Conservation (phyloP, 2,888 invertebrate species). For the Synanthedon formicaeformis region DNA sequence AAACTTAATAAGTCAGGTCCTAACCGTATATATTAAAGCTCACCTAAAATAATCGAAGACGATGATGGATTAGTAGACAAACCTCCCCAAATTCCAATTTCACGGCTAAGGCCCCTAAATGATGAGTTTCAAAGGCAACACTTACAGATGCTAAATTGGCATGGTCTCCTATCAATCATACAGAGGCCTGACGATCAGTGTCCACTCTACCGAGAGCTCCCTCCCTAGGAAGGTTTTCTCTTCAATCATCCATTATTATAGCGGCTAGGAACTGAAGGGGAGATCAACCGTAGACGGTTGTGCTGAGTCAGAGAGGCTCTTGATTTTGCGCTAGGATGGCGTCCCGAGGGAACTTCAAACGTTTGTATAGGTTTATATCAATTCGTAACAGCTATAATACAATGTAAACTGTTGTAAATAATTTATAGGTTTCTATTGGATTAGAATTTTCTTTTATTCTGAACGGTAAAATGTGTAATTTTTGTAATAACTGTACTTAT, state of each 20-base stretch:
- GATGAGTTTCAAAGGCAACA: constrained; percentile 2
- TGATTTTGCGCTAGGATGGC: constrained; percentile 27
- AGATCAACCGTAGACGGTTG: constrained; percentile 15
- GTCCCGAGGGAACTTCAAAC: constrained; percentile 20
- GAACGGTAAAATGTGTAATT: too few relatives aligned
- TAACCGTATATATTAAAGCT: too few relatives aligned
- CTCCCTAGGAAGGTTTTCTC: constrained; percentile 5
- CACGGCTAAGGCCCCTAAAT: constrained; percentile 10
- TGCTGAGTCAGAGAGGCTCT: constrained; percentile 25
- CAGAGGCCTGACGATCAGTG: constrained; percentile 13
- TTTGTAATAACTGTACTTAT: too few relatives aligned
- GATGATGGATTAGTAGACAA: constrained; percentile 4
- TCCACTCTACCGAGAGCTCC: constrained; percentile 14
- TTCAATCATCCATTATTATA: not conserved
- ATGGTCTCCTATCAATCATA: constrained; percentile 32
- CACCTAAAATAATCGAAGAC: constrained; percentile 3
- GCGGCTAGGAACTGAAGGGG: not conserved
- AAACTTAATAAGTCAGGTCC: too few relatives aligned
- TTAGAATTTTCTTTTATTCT: too few relatives aligned
- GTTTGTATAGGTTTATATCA: constrained; percentile 7
- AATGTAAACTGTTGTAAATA: too few relatives aligned
- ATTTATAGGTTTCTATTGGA: too few relatives aligned
- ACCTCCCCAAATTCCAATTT: constrained; percentile 8
- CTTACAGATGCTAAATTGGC: constrained; percentile 9
- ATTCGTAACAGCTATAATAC: too few relatives aligned